Evolutionary conservation across 2,113 vertebrate species (phyloP), one percentile per base, ranked within the genome.

Genomic region (Megaceryle maxima): DNA sequence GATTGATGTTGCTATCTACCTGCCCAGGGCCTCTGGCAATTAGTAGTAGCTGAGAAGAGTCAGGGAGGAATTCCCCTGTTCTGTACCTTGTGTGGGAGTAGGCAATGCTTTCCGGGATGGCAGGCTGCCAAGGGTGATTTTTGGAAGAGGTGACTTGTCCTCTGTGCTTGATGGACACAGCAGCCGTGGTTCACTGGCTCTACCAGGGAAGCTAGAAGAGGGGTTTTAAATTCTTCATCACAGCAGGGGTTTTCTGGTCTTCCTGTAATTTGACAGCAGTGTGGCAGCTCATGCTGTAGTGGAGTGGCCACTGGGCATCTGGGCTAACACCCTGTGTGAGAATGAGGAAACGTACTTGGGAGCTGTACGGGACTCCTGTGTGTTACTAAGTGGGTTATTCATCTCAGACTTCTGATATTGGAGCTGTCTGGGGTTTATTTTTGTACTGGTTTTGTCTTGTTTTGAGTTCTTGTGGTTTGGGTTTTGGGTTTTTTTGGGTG

Each of bases 251-350:
- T 73, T 67, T 80, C 26, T 94, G 25, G 56, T 41, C 20, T 50
- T 43, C 8, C 19, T 1, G 0, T 28, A 12, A 4, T 17, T 9
- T 57, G 57, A 22, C 35, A 44, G 37, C 29, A 29, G 46, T 0
- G 33, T 48, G 26, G 44, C 44, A 57, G 56, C 56, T 91, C 12
- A 12, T 59, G 29, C 48, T 84, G 16, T 57, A 21, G 15, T 19
- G 86, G 62, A 39, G 68, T 29, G 28, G 60, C 31, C 44, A 4
- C 60, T 55, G 69, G 29, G 31, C 35, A 44, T 16, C 75, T 64
- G 60, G 9, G 62, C 70, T 79, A 50, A 79, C 73, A 46, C 57
- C 62, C 35, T 2, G 4, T 0, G 0, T 56, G 82, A 75, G 79
- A 94, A 94, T 26, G 75, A 90, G 83, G 76, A 96, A 93, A 41